A percentile compares a stretch with the other conserved stretches of the same genome.
phyloP scores from a whole-genome alignment of 1,140 invertebrate species.

The Oreohelix idahoensis region DNA sequence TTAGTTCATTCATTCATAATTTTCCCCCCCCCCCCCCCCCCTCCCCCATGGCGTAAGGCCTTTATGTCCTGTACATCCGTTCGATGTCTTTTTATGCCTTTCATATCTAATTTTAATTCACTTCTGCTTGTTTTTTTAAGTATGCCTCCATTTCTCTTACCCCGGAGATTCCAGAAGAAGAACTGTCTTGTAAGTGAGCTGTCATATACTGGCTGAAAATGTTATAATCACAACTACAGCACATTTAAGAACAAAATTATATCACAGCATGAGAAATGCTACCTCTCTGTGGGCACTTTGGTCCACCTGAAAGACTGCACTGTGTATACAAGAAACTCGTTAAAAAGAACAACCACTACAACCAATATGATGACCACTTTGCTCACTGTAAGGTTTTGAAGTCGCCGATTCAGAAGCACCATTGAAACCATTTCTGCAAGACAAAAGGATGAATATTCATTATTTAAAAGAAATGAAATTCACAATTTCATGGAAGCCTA shows the following conservation, averaged over 20 bases:
- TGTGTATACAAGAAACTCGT: conserved; percentile 34
- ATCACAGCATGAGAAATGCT: not conserved
- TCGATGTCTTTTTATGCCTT: not conserved
- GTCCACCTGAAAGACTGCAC: conserved; percentile 34
- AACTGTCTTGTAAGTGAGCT: too few relatives aligned
- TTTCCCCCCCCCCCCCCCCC: too few relatives aligned
- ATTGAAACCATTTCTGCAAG: conserved; percentile 24
- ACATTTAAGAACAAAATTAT: not conserved
- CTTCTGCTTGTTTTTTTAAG: not conserved
- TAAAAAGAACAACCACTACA: conserved; percentile 6
- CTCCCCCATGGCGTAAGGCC: too few relatives aligned
- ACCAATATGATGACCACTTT: conserved; percentile 10
- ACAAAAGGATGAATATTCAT: too few relatives aligned
- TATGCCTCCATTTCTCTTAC: not conserved
- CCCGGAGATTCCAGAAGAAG: not conserved
- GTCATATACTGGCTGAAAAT: too few relatives aligned
- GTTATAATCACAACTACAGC: too few relatives aligned
- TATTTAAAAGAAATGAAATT: too few relatives aligned
- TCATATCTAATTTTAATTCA: not conserved
- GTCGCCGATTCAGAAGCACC: not conserved
- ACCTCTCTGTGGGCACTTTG: not conserved
- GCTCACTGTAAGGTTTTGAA: not conserved
- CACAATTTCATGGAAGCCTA: too few relatives aligned
- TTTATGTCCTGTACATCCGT: too few relatives aligned
- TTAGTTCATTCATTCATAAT: too few relatives aligned